phyloP scores from a whole-genome alignment of 2,113 vertebrate species.

The Rhinoderma darwinii region DNA sequence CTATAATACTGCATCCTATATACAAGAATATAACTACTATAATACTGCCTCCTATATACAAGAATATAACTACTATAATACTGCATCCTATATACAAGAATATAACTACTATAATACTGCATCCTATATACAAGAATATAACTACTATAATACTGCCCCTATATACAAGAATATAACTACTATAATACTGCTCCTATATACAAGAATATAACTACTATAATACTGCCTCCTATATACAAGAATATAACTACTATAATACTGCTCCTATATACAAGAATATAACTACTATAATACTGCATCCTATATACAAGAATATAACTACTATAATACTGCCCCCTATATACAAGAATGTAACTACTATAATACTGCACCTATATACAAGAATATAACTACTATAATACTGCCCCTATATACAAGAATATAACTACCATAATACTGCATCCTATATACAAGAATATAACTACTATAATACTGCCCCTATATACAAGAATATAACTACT shows the following conservation, averaged over 20 bases:
- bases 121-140: slow-evolving; percentile 10
- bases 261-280: neutral
- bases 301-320: neutral
- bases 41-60: neutral
- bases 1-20: too few species aligned
- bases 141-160: slow-evolving; percentile 7
- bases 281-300: neutral
- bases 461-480: too few species aligned
- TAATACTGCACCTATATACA: neutral
- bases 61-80: slow-evolving; percentile 1
- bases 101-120: neutral
- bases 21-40: too few species aligned
- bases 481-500: too few species aligned
- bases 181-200: slow-evolving; percentile 3
- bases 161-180: slow-evolving; percentile 3
- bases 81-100: neutral
- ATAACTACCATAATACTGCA: too few species aligned
- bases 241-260: slow-evolving; percentile 9
- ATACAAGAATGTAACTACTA: neutral
- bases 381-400: slow-evolving; percentile 2
- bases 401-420: too few species aligned
- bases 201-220: neutral
- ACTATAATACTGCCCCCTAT: too few species aligned
- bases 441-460: too few species aligned
- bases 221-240: neutral